Evolutionary conservation across 2,113 vertebrate species (phyloP).

Genomic region (Tyto alba): DNA sequence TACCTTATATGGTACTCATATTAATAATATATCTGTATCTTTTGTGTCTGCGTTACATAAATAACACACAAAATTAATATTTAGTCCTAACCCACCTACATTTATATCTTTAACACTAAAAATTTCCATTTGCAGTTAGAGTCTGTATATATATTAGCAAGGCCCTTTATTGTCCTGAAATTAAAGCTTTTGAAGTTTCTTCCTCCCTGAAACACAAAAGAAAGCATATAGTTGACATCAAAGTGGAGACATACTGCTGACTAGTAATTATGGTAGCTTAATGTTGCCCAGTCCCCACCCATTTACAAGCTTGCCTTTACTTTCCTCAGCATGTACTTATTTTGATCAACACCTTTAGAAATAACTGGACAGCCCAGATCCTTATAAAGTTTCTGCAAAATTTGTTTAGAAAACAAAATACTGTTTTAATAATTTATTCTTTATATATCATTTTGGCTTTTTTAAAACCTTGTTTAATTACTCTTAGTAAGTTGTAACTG

Average conservation of each 20-base stretch:
- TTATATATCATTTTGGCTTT: slow-evolving; percentile 31
- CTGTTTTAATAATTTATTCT: slow-evolving; percentile 52
- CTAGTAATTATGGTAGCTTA: slow-evolving; percentile 68
- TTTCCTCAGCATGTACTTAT: slow-evolving; percentile 51
- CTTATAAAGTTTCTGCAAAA: slow-evolving; percentile 48
- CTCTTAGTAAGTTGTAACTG: slow-evolving; percentile 65
- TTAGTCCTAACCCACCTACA: background rate
- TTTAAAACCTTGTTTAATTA: slow-evolving; percentile 68
- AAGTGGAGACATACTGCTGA: slow-evolving; percentile 69
- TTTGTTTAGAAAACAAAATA: slow-evolving; percentile 53
- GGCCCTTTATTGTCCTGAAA: slow-evolving; percentile 72
- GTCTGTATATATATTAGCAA: slow-evolving; percentile 48
- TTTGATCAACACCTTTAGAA: slow-evolving; percentile 68
- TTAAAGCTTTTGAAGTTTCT: slow-evolving; percentile 77
- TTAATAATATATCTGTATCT: background rate
- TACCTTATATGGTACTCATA: background rate
- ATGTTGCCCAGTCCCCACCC: slow-evolving; percentile 57
- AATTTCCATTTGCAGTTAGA: slow-evolving; percentile 36
- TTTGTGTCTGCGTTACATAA: background rate
- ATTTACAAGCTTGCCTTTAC: slow-evolving; percentile 51
- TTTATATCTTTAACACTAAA: slow-evolving; percentile 18
- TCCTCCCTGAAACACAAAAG: slow-evolving; percentile 68
- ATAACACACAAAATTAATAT: background rate
- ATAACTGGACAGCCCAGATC: slow-evolving; percentile 8
- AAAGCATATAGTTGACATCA: slow-evolving; percentile 68